These are phyloP conservation scores for Phrynosoma platyrhinos DNA, from an alignment of 2,113 vertebrate species.

Conservation along the genomic window DNA sequence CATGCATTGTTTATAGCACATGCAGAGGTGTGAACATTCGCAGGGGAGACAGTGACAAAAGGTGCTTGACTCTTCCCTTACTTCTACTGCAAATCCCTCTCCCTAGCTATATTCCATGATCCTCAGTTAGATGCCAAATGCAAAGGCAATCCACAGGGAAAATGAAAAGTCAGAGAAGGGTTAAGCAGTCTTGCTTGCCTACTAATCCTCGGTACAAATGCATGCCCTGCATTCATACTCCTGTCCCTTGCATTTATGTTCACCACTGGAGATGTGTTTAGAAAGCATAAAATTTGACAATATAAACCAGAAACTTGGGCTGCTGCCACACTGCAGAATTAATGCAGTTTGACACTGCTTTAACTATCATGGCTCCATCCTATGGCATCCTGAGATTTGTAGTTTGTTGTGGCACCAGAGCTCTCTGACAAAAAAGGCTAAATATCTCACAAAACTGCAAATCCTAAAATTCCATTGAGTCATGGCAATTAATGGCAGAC, in stretches of 20 bases:
- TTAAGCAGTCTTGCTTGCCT: too few relatives aligned
- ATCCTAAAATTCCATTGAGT: too few relatives aligned
- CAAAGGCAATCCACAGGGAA: neutral
- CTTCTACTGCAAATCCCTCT: neutral
- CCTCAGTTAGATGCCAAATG: too few relatives aligned
- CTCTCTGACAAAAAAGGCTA: too few relatives aligned
- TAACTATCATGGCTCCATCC: too few relatives aligned
- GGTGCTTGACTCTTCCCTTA: neutral
- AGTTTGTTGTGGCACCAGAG: too few relatives aligned
- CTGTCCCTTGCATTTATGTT: neutral
- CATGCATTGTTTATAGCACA: neutral
- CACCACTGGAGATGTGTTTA: neutral
- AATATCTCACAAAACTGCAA: too few relatives aligned
- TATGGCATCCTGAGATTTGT: too few relatives aligned
- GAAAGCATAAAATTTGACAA: neutral
- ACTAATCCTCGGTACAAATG: neutral
- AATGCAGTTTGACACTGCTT: too few relatives aligned
- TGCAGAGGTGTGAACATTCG: neutral
- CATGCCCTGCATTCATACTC: neutral
- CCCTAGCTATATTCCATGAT: neutral
- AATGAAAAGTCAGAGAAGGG: neutral
- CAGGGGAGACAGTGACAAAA: conserved; percentile 11
- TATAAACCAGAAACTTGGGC: too few relatives aligned
- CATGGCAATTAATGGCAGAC: too few relatives aligned
- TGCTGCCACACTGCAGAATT: too few relatives aligned